Base-by-base conservation (phyloP, 1,140 invertebrate species). In the Luehdorfia chinensis region DNA sequence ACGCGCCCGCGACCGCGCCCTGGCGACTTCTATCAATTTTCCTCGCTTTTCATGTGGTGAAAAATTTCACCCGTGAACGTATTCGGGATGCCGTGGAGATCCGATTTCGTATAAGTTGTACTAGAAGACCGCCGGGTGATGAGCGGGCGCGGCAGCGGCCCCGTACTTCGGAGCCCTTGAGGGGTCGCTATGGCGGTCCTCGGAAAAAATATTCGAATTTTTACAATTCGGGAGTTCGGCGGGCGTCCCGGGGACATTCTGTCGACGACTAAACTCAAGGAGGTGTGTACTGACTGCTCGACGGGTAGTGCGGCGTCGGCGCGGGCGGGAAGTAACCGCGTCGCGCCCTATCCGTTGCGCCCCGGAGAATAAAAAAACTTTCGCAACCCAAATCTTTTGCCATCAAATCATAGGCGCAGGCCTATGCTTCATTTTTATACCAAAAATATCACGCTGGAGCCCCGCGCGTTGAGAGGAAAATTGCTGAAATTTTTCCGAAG, bases 401-500 rank as follows among this genome's bases (percentile, higher is more conserved):
- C 30, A 12, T 47, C 62, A 58, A 47, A 30, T 27, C 48, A 55
- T 62, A 80, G 76, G 79, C 75, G 75, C 79, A 77, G 68, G 63
- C 54, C 63, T 51, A 23, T 27, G 46, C 45, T 55, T 53, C 45
- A 53, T 6, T 31, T 53, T 53, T 30, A 28, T 48, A 19, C 1
- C 37, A 34, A 34, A 53, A 73, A 68, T 60, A 16, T 1, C 4
- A 3, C 7, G 30, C 63, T 54, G 60, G 41, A 48, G 28, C 18
- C 4, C 12, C 49, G 15, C 30, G 30, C 47, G 8, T 36, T 34
- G 44, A 25, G 16, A 55, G 67, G 75, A 84, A 84, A 84, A 84
- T 77, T 84, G 47, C 48, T 59, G 47, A 65, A 84, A 78, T 57
- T 74, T 80, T 84, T 84, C 75, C 79, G 60, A 57, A 56, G 32